Evolutionary conservation across 1,140 invertebrate genomes (phyloP), one percentile per base, ranked within the genome.

Genomic region (Euborellia annulipes): DNA sequence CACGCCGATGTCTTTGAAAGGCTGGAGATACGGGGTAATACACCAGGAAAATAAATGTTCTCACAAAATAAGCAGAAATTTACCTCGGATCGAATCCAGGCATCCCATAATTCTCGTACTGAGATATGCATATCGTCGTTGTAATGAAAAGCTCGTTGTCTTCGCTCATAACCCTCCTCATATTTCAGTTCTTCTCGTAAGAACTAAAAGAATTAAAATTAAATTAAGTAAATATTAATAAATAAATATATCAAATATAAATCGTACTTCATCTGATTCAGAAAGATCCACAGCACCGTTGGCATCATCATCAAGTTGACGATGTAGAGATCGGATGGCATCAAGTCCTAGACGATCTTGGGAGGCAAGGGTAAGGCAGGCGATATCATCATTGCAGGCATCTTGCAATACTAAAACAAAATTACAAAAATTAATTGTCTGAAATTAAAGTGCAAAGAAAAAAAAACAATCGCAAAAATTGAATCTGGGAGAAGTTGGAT

Each of bases 81-180:
- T 57, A 80, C 83, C 70, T 88, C 85, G 17, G 88, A 94, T 46
- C 81, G 70, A 38, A 88, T 70, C 92, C 92, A 97, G 7, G 85
- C 81, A 60, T 88, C 81, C 91, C 91, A 96, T 18, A 96, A 66
- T 65, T 96, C 92, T 59, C 85, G 80, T 39, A 93, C 88, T 9
- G 86, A 91, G 52, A 97, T 91, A 57, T 91, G 85, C 75, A 87
- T 92, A 61, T 95, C 91, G 66, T 94, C 88, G 62, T 93, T 88
- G 52, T 82, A 79, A 72, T 97, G 92, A 64, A 96, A 95, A 19
- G 80, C 83, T 52, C 82, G 79, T 59, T 92, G 86, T 45, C 89
- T 73, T 56, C 84, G 79, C 62, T 92, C 87, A 54, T 89, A 85
- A 0, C 88, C 88, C 52, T 87, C 83, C 64, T 89, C 85, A 62